These are phyloP conservation scores for Drosophila yooni DNA, from an alignment of 2,888 invertebrate genomes.

Conservation along the genomic window DNA sequence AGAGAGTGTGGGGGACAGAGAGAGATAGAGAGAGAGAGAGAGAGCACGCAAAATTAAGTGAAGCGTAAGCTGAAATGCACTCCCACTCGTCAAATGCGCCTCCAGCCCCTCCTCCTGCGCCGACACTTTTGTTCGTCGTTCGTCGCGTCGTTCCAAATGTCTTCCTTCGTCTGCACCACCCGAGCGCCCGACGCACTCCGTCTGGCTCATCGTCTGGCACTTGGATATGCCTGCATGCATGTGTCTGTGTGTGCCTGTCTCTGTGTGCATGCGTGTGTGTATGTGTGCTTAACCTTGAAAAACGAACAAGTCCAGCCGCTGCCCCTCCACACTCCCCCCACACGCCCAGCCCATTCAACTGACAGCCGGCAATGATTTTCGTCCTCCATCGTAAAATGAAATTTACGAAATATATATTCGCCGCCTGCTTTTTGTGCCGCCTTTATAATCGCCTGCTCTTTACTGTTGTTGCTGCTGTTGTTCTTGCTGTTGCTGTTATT, in stretches of 20 bases:
- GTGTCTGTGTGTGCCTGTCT: constrained; percentile 10
- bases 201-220: constrained; percentile 77
- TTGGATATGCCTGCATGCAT: constrained; percentile 48
- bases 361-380: constrained; percentile 76
- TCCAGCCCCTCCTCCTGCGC: neutral
- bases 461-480: constrained; percentile 1
- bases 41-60: constrained; percentile 76
- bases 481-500: constrained; percentile 9
- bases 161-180: constrained; percentile 56
- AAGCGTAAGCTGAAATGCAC: constrained; percentile 82
- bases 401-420: constrained; percentile 68
- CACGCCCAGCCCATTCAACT: constrained; percentile 40
- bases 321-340: constrained; percentile 32
- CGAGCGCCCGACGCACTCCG: constrained; percentile 70
- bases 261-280: constrained; percentile 33
- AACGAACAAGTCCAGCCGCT: constrained; percentile 83
- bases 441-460: constrained; percentile 26
- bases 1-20: constrained; percentile 12
- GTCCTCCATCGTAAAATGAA: constrained; percentile 74
- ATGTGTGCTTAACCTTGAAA: constrained; percentile 82
- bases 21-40: constrained; percentile 4
- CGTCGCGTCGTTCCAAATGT: constrained; percentile 33
- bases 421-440: constrained; percentile 30
- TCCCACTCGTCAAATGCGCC: constrained; percentile 66
- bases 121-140: constrained; percentile 14